phyloP scores from a whole-genome alignment of 2,797 vertebrate species.

The Poecilia gillii region DNA sequence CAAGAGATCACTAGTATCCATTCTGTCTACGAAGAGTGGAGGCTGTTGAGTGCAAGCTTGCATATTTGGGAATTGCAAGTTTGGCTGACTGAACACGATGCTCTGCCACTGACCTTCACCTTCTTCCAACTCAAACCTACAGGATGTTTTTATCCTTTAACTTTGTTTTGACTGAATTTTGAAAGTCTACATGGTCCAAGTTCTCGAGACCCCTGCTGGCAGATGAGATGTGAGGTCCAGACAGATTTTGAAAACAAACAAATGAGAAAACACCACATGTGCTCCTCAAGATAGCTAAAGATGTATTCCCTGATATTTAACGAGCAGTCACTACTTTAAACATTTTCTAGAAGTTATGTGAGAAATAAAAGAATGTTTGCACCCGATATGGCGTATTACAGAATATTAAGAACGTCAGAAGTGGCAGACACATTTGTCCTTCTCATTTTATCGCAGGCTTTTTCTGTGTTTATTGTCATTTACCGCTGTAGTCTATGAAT shows the following conservation, averaged over 20 bases:
- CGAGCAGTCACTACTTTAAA: neutral
- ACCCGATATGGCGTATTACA: neutral
- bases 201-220: constrained; percentile 17
- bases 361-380: neutral
- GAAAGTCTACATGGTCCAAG: constrained; percentile 6
- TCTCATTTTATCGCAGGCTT: neutral
- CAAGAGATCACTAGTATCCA: constrained; percentile 49
- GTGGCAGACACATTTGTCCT: neutral
- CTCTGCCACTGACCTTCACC: constrained; percentile 5
- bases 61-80: neutral
- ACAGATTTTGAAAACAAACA: neutral
- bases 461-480: neutral
- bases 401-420: neutral
- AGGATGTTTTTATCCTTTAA: neutral
- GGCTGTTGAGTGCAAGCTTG: constrained; percentile 16
- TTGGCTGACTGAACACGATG: neutral
- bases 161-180: constrained; percentile 42
- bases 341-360: neutral
- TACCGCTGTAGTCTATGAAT: neutral
- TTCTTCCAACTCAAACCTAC: constrained; percentile 22
- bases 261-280: neutral
- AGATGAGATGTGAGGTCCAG: constrained; percentile 20
- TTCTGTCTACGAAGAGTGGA: constrained; percentile 20
- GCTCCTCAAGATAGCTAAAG: neutral
- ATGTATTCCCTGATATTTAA: neutral